Base-by-base conservation (phyloP, 2,113 vertebrate genomes). In the Oryzias melastigma region DNA sequence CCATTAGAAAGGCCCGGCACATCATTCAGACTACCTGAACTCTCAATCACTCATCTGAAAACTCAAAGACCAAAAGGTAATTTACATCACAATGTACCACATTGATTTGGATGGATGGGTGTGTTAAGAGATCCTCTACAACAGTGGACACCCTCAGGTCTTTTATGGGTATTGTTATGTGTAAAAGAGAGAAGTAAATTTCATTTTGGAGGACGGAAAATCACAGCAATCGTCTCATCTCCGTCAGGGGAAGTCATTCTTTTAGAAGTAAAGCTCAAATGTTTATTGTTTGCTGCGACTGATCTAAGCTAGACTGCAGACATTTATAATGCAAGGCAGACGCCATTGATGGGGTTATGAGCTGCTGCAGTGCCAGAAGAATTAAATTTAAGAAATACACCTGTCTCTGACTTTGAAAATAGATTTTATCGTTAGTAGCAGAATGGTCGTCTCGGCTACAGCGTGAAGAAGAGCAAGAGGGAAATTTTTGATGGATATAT, bases 1-100 rank as follows among this genome's bases (percentile, higher is more conserved):
- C 86, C 78, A 78, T 89, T 88, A 86, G 76, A 87, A 87, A 86
- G 70, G 46, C 62, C 62, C 66, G 62, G 62, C 80, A 78, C 80
- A 85, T 86, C 65, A 83, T 72, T 88, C 83, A 81, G 69, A 55
- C 46, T 22, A 72, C 62, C 80, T 84, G 78, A 89, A 87, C 81
- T 78, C 77, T 87, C 78, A 78, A 75, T 84, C 83, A 82, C 75
- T 82, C 82, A 62, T 27, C 54, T 62, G 69, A 76, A 82, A 86
- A 86, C 71, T 71, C 70, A 29, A 64, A 77, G 65, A 73, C 68
- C 71, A 71, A 68, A 69, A 4, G 61, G 50, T 78, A 69, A 89
- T 83, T 84, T 85, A 81, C 81, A 86, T 84, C 75, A 82, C 79
- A 87, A 86, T 80, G 82, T 76, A 58, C 45, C 48, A 1, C 87